Base-by-base conservation (phyloP, 2,888 invertebrate genomes). In the Lissocephala sabroskyi region DNA sequence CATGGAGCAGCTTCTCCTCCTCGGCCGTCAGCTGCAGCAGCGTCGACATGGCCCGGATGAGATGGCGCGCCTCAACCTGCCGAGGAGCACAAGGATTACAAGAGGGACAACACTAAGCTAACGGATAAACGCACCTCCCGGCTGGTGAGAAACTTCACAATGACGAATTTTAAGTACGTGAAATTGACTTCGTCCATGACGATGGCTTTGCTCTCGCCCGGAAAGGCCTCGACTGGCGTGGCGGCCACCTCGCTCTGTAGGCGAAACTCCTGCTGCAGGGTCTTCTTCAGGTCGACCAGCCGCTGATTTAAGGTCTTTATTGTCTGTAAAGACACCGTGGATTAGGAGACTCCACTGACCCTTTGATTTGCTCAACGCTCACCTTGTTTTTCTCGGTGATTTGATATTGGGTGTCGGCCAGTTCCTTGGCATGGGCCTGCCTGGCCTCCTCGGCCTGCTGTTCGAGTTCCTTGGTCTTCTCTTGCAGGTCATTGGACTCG, bases 101-200 rank as follows among this genome's bases (percentile, higher is more conserved):
- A 18, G 11, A 18, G 2, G n/a, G n/a, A n/a, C n/a, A n/a, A n/a
- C n/a, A n/a, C n/a, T n/a, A n/a, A n/a, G n/a, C n/a, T n/a, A n/a
- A n/a, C n/a, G n/a, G n/a, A n/a, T 1, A 1, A 6, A 47, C 51
- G 50, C 47, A 84, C 87, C 84, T 96, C 96, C 56, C 94, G 88
- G 80, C 94, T 92, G 0, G 96, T 96, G 74, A 97, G 88, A 85
- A 97, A 97, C 81, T 96, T 95, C 2, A 97, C 91, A 56, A 97
- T 90, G 58, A 97, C 97, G 86, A 97, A 96, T 80, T 96, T 96
- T 49, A 97, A 87, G 83, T 97, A 97, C 81, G 90, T 89, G 79
- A 93, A 92, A 85, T 92, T 94, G 40, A 93, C 89, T 74, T 93
- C 92, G 52, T 91, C 89, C 66, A 85, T 84, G 14, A 84, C 70